Percentiles rank a stretch among this genome's conserved stretches.
Conservation (phyloP, 2,888 invertebrate genomes). For the Ormyrus thymus region DNA sequence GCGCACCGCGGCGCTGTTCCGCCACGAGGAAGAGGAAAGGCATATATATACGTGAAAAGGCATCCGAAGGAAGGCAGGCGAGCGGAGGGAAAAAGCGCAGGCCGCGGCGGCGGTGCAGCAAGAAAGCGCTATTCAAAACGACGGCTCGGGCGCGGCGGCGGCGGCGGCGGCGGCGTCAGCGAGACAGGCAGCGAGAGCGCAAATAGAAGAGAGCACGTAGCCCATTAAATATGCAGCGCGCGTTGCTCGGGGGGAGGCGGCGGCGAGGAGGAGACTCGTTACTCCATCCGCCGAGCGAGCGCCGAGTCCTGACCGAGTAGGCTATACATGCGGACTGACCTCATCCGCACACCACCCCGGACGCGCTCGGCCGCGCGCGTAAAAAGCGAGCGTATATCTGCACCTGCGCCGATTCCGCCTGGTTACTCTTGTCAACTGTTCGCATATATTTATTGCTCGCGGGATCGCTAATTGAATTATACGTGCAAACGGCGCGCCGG, state of each 20-base stretch:
- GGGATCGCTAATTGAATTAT: no score
- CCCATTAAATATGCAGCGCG: slow-evolving; percentile 40
- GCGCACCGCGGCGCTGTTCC: neutral
- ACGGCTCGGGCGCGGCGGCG: neutral
- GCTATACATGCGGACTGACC: slow-evolving; percentile 8
- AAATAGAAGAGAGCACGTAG: neutral
- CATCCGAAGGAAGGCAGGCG: neutral
- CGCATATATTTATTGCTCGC: no score
- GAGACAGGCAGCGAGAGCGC: neutral
- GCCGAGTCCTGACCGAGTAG: no score
- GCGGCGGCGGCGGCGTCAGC: no score
- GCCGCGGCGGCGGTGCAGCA: no score
- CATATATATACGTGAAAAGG: neutral
- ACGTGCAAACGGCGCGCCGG: neutral
- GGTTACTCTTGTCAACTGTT: no score
- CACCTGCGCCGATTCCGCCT: no score
- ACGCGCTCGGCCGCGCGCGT: no score
- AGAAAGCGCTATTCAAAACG: slow-evolving; percentile 24
- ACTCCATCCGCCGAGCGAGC: neutral
- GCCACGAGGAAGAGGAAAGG: neutral
- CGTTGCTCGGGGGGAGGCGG: slow-evolving; percentile 7
- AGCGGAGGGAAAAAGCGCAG: neutral
- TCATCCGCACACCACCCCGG: neutral
- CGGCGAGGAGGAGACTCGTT: neutral
- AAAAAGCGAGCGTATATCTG: no score